Evolutionary conservation across 2,888 invertebrate genomes (phyloP).

Genomic region (Parthenolecanium corni): DNA sequence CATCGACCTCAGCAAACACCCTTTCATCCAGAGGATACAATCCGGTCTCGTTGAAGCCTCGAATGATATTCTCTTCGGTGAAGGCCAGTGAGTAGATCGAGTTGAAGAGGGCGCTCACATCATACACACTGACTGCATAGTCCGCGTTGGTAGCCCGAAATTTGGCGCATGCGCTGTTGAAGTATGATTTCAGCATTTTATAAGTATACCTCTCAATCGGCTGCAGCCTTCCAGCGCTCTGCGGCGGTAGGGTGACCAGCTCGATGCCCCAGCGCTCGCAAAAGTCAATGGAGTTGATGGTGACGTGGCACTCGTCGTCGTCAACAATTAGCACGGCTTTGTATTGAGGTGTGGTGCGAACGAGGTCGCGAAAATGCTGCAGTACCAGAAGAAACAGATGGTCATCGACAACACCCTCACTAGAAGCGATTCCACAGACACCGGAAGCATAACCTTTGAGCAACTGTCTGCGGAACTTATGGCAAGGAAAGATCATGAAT

Average conservation of each 20-base stretch:
- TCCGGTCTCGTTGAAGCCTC: background rate
- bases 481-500: slow-evolving; percentile 37
- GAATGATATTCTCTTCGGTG: background rate
- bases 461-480: slow-evolving; percentile 27
- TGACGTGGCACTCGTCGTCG: background rate
- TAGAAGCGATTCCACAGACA: background rate
- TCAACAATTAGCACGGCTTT: background rate
- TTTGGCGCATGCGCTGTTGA: background rate
- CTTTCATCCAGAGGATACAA: background rate
- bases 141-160: background rate
- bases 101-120: background rate
- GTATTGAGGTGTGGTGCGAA: too few relatives aligned
- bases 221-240: background rate
- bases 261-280: background rate
- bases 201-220: background rate
- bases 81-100: background rate
- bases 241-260: background rate
- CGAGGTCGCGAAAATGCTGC: background rate
- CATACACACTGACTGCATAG: background rate
- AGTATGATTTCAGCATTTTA: background rate
- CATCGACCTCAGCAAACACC: background rate
- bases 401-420: background rate
- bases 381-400: background rate
- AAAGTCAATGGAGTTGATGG: background rate
- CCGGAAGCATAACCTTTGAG: background rate